Conservation (phyloP, 2,113 vertebrate genomes). For the Hirundichthys speculiger region DNA sequence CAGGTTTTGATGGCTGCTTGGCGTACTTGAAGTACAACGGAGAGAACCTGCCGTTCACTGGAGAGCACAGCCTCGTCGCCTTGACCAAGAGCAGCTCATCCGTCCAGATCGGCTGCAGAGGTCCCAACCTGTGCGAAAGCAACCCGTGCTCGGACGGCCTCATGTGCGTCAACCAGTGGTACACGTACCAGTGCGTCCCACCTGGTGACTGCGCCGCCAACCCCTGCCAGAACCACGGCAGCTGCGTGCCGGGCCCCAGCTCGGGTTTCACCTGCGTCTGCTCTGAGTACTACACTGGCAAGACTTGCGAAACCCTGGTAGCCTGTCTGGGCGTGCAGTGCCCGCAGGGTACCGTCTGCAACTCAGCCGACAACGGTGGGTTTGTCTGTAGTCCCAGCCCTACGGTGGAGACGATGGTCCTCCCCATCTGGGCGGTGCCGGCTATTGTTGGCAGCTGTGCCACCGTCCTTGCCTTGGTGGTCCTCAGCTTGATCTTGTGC, state of each 20-base stretch:
- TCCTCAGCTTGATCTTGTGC: slow-evolving; percentile 92
- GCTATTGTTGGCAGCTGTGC: slow-evolving; percentile 96
- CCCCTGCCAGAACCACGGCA: slow-evolving; percentile 93
- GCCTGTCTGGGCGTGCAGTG: slow-evolving; percentile 91
- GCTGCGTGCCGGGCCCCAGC: slow-evolving; percentile 84
- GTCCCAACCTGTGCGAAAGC: slow-evolving; percentile 93
- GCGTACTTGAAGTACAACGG: slow-evolving; percentile 89
- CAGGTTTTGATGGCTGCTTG: slow-evolving; percentile 94
- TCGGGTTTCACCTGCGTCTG: slow-evolving; percentile 89
- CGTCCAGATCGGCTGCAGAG: slow-evolving; percentile 91
- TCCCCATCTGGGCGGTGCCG: slow-evolving; percentile 96
- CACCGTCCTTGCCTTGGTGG: slow-evolving; percentile 88
- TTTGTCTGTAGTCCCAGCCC: slow-evolving; percentile 82
- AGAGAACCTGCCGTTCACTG: slow-evolving; percentile 89
- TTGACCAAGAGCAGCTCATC: slow-evolving; percentile 87
- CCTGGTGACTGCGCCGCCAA: slow-evolving; percentile 89
- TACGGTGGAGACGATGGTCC: slow-evolving; percentile 76
- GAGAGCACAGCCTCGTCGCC: slow-evolving; percentile 86
- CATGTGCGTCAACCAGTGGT: slow-evolving; percentile 96
- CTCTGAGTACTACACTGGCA: slow-evolving; percentile 86
- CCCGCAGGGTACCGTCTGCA: slow-evolving; percentile 84
- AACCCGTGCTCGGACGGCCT: slow-evolving; percentile 91
- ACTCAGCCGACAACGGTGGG: slow-evolving; percentile 75
- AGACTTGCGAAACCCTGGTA: slow-evolving; percentile 86
- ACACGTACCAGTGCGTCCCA: slow-evolving; percentile 89